Evolutionary conservation across 2,797 vertebrate genomes (phyloP), one percentile per base, ranked within the genome.

Genomic region (Labroides dimidiatus): DNA sequence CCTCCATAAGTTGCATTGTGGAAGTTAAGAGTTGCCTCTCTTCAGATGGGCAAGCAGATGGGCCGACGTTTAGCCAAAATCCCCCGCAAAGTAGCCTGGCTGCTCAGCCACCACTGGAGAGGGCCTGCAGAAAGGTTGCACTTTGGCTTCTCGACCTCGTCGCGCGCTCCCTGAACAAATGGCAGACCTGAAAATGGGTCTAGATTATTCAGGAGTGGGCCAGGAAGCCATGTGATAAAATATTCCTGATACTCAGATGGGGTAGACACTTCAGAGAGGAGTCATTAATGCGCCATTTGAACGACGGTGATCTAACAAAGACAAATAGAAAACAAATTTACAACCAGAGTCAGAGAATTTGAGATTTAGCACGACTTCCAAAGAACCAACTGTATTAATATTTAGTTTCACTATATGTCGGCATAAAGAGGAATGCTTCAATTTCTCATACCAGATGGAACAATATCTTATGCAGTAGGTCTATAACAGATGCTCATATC

Each of bases 21-120:
- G 75, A 88, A 84, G 70, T 83, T 75, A 64, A 84, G 72, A 63
- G 65, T 80, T 81, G 64, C 63, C 72, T 60, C 61, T 74, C 68
- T 77, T 89, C 87, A 91, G 80, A 89, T 88, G 84, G 80, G 69
- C 65, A 75, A 84, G 77, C 87, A 93, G 85, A 91, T 91, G 87
- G 89, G 78, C 68, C 59, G 66, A 89, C 64, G 67, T 88, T 83
- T 86, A 72, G 87, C 89, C 86, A 88, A 82, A 90, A 88, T 20
- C 80, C 58, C 85, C 86, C 77, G 77, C 84, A 87, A 86, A 75
- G 84, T 72, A 61, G 75, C 75, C 74, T 72, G 75, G 52, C 82
- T 82, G 78, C 79, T 62, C 72, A 49, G 69, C 69, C 84, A 85
- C 78, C 80, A 54, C 81, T 80, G 80, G 78, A 86, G 78, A 80